A percentile compares a stretch with the other conserved stretches of the same genome.
phyloP scores from a whole-genome alignment of 2,888 invertebrate genomes.

The Mesorhabditis spiculigera region DNA sequence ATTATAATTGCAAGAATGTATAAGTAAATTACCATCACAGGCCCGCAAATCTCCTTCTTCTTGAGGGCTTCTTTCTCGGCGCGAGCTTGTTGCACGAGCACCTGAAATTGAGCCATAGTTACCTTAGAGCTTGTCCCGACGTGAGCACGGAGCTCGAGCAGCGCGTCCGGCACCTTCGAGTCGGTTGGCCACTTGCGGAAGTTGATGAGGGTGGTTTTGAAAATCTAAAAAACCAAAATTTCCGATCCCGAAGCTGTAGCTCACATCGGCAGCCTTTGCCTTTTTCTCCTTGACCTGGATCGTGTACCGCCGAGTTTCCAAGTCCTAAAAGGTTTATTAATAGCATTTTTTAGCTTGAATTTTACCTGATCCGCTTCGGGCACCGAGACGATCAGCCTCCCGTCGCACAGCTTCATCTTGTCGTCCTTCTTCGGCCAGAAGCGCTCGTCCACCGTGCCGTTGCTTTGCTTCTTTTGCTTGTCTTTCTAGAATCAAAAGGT shows the following conservation, averaged over 20 bases:
- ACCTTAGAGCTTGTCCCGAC: too few species aligned
- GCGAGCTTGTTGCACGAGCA: too few species aligned
- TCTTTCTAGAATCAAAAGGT: slow-evolving; percentile 13
- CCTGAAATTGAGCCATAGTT: too few species aligned
- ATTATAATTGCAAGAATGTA: neutral
- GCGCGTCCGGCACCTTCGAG: neutral
- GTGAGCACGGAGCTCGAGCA: too few species aligned
- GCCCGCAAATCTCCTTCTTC: neutral
- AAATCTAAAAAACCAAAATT: neutral
- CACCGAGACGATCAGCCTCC: slow-evolving; percentile 11
- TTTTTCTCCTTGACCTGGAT: too few species aligned
- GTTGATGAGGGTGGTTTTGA: neutral
- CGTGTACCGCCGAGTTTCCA: too few species aligned
- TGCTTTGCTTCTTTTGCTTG: slow-evolving; percentile 14
- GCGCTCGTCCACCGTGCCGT: neutral
- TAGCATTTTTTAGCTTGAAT: neutral
- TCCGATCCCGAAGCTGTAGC: too few species aligned
- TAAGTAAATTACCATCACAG: neutral
- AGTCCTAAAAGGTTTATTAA: neutral
- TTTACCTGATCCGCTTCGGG: slow-evolving; percentile 10
- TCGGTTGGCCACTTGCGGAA: neutral
- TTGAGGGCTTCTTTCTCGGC: neutral
- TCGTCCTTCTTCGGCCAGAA: slow-evolving; percentile 21
- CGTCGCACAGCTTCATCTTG: neutral
- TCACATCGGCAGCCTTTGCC: too few species aligned